Percentiles rank a stretch among this genome's conserved stretches.
Evolutionary conservation across 2,113 vertebrate species (phyloP).

Genomic region (Petaurus breviceps): DNA sequence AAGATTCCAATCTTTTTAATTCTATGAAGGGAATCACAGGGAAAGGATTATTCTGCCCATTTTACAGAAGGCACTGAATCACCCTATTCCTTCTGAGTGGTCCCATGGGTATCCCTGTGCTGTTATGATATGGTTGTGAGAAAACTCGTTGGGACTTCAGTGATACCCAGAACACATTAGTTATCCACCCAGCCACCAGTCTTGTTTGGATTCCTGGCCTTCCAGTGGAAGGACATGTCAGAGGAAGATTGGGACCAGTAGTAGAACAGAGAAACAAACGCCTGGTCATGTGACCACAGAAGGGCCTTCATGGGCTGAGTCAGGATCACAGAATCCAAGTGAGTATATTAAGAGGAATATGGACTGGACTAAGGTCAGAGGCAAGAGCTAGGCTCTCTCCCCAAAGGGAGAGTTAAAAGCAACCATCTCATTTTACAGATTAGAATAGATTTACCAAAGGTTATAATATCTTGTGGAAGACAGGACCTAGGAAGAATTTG

Average conservation of each 20-base stretch:
- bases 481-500: background rate
- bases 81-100: background rate
- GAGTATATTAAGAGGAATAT: background rate
- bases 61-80: background rate
- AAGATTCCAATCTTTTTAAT: background rate
- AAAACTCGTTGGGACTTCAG: background rate
- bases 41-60: background rate
- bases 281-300: background rate
- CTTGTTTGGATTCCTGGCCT: background rate
- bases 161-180: background rate
- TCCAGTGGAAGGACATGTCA: background rate
- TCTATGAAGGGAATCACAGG: background rate
- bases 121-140: background rate
- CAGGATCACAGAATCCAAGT: background rate
- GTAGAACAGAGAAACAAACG: background rate
- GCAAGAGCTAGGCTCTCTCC: background rate
- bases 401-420: background rate
- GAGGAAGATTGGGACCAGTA: background rate
- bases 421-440: background rate
- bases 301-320: background rate
- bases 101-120: background rate
- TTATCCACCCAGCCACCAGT: background rate
- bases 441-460: background rate
- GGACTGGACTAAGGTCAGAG: background rate
- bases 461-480: background rate